Evolutionary conservation across 37 sponge, comb jelly and placozoan genomes (phyloP), one percentile per base, ranked within the genome.

Genomic region (Chondrilla cf. caribensis): DNA sequence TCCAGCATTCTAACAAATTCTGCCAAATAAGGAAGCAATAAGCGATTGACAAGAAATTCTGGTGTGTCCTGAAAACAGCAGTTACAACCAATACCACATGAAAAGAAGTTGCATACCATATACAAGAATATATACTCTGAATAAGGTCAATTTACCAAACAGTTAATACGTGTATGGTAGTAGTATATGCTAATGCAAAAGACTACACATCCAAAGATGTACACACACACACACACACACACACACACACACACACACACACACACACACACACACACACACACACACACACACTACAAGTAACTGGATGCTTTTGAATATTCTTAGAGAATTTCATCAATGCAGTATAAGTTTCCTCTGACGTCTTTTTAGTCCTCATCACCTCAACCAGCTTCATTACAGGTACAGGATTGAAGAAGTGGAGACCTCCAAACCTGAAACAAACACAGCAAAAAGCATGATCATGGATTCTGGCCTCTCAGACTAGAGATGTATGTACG

Each of bases 321-420:
- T 89, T 84, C 80, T 86, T 94, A 2, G 79, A 84, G 64, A 94
- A 97, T 21, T 67, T 71, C 65, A 81, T 78, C 80, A 97, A 87
- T 42, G 82, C 33, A n/a, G 72, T 42, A 51, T 90, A 89, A 0
- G 91, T 92, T 28, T 75, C 88, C 25, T 91, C 87, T 79, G 92
- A 91, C 0, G 86, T 92, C 7, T 88, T 84, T 40, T 24, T 80
- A 4, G 90, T 89, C 17, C 88, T 70, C 17, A 93, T 66, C 21
- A 97, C 93, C 90, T 97, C 98, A 37, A 97, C 92, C 25, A 97
- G 87, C 71, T 97, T 92, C 98, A 97, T 97, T 54, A 97, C 93
- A 51, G 98, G 95, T 2, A 97, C 98, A 70, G 98, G 98, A 60
- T 97, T 97, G 87, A 97, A 97, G 90, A 97, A 97, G 67, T 97